Percentiles rank a stretch among this genome's conserved stretches.
Conservation (phyloP, 2,797 vertebrate genomes). For the Myripristis murdjan region DNA sequence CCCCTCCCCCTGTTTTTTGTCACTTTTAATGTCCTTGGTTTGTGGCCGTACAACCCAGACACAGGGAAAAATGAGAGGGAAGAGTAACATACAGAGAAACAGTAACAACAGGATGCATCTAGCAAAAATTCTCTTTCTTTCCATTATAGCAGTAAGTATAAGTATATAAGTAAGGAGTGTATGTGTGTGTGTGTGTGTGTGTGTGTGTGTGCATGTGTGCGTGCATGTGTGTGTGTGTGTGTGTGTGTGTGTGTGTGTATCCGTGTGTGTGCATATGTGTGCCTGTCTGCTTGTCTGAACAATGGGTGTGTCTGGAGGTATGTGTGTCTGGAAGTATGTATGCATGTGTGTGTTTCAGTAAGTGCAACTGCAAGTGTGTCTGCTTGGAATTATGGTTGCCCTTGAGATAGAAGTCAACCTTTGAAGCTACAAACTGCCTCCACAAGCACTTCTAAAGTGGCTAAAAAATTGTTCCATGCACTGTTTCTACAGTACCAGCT, state of each 20-base stretch:
- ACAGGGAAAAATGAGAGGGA: slow-evolving; percentile 45
- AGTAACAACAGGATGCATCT: slow-evolving; percentile 64
- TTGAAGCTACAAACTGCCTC: slow-evolving; percentile 71
- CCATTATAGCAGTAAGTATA: no score
- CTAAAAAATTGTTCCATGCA: slow-evolving; percentile 45
- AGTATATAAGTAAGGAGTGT: slow-evolving; percentile 18
- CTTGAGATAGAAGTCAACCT: slow-evolving; percentile 74
- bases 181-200: slow-evolving; percentile 19
- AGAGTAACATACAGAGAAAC: slow-evolving; percentile 50
- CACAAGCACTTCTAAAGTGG: slow-evolving; percentile 66
- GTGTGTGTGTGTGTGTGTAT: neutral
- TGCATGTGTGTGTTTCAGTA: slow-evolving; percentile 27
- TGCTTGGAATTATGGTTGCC: slow-evolving; percentile 67
- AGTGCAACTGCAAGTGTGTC: slow-evolving; percentile 27
- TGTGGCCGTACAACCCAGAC: slow-evolving; percentile 45
- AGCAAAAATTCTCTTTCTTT: slow-evolving; percentile 46
- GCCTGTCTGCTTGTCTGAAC: neutral
- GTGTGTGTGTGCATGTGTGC: no score
- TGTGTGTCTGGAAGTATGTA: slow-evolving; percentile 15
- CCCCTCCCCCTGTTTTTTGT: slow-evolving; percentile 28
- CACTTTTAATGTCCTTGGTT: slow-evolving; percentile 68
- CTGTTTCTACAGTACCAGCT: slow-evolving; percentile 36
- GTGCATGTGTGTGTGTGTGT: slow-evolving; percentile 5
- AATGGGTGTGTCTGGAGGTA: no score
- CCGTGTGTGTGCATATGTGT: neutral